Evolutionary conservation across 1,140 invertebrate species (phyloP), one percentile per base, ranked within the genome.

Genomic region (Asbolus verrucosus): DNA sequence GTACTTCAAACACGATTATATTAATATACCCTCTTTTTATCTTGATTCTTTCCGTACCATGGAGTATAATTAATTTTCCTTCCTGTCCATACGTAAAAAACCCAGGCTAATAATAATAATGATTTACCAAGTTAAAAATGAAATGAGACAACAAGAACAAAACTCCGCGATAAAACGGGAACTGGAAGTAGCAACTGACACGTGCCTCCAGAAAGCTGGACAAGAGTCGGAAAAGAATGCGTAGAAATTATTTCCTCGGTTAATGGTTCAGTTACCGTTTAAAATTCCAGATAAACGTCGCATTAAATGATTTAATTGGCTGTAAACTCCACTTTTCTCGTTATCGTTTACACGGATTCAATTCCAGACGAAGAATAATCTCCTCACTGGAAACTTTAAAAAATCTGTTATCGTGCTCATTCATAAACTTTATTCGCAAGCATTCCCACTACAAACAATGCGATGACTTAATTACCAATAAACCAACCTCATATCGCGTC

Each of bases 71-170:
- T 46, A 46, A 46, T 46, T 19, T 19, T 19, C 15, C 4, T 38
- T 11, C 14, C 15, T 16, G 18, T 43, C 11, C 41, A 46, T 3
- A 8, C 18, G 18, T 1, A 1, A 9, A 19, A 46, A 46, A 46
- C 2, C 16, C 9, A 9, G 18, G 16, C 41, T 19, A 54, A 54
- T 54, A 54, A 54, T 54, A 54, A 27, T 54, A 27, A 54, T 14
- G 21, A n/a, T n/a, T n/a, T n/a, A n/a, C n/a, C n/a, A n/a, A 4
- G 6, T 24, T 14, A 18, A 54, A 54, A 54, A 24, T 46, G 41
- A 46, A 54, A n/a, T 3, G n/a, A 21, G 9, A n/a, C n/a, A 54
- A 43, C 13, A 54, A 54, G 19, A 19, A 50, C 2, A n/a, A 27
- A 54, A 54, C 6, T 27, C n/a, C 27, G n/a, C n/a, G n/a, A n/a